A percentile compares a stretch with the other conserved stretches of the same genome.
Evolutionary conservation across 2,797 vertebrate species (phyloP).

Genomic region (Tokudaia muenninki): DNA sequence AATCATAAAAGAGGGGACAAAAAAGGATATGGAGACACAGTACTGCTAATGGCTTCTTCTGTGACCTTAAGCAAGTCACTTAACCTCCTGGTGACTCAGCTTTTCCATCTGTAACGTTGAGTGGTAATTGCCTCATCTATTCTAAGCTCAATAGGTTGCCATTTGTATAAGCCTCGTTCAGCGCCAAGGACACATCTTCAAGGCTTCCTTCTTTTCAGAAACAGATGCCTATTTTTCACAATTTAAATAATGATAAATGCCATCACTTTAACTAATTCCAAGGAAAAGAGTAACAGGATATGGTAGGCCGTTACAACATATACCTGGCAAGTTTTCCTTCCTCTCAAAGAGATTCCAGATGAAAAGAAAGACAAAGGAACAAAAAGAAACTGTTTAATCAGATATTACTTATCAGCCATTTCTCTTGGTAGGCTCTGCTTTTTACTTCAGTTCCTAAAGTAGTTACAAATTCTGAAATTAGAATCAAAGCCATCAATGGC

Average conservation of each 20-base stretch:
- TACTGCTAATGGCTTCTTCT: slow-evolving; percentile 59
- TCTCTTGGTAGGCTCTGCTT: not conserved
- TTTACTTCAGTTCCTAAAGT: slow-evolving; percentile 46
- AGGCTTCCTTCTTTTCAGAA: slow-evolving; percentile 68
- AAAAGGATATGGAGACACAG: not conserved
- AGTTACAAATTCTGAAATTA: slow-evolving; percentile 12
- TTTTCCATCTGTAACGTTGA: slow-evolving; percentile 76
- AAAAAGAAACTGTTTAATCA: not conserved
- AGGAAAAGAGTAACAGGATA: not conserved
- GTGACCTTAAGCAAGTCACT: slow-evolving; percentile 71
- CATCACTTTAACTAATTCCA: slow-evolving; percentile 36
- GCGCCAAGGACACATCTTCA: slow-evolving; percentile 81
- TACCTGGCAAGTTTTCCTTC: not conserved
- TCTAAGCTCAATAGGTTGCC: slow-evolving; percentile 72
- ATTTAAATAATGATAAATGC: slow-evolving; percentile 76
- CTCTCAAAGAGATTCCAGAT: not conserved
- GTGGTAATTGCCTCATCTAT: slow-evolving; percentile 82
- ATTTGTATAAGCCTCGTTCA: slow-evolving; percentile 74
- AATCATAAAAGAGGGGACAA: slow-evolving; percentile 12
- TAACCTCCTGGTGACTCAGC: slow-evolving; percentile 82
- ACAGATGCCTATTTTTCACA: slow-evolving; percentile 68
- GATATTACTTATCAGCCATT: not conserved
- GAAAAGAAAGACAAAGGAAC: not conserved
- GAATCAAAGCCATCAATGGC: slow-evolving; percentile 6
- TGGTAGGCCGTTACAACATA: not conserved